Percentiles rank a stretch among this genome's conserved stretches.
phyloP scores from a whole-genome alignment of 2,113 vertebrate genomes.

The Rhineura floridana region DNA sequence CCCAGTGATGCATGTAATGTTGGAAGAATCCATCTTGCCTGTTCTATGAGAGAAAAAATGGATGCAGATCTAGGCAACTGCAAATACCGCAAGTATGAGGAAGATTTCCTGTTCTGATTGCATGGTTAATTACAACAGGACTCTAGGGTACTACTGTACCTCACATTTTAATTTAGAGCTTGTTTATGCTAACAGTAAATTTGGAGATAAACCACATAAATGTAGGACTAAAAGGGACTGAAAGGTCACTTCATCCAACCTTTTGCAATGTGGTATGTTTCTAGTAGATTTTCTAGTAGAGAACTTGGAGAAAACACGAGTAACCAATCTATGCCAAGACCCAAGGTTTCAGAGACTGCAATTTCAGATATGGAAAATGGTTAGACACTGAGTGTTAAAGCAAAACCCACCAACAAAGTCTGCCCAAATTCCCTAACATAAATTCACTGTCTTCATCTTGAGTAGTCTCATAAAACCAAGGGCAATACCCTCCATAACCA shows the following conservation, averaged over 20 bases:
- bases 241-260: neutral
- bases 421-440: neutral
- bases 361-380: neutral
- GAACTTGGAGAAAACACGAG: neutral
- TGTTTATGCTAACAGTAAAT: neutral
- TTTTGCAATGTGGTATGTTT: neutral
- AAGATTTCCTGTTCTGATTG: neutral
- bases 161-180: neutral
- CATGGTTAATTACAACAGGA: neutral
- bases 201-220: neutral
- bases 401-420: neutral
- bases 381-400: neutral
- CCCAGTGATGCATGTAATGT: neutral
- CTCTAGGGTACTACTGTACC: neutral
- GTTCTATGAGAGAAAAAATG: neutral
- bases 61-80: neutral
- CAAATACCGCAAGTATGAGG: neutral
- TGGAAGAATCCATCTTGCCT: neutral
- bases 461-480: neutral
- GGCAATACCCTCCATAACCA: neutral
- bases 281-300: neutral
- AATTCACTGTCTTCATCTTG: neutral
- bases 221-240: neutral
- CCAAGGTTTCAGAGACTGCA: neutral
- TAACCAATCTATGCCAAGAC: neutral